Base-by-base conservation (phyloP, 2,113 vertebrate genomes). In the Corvus moneduloides region DNA sequence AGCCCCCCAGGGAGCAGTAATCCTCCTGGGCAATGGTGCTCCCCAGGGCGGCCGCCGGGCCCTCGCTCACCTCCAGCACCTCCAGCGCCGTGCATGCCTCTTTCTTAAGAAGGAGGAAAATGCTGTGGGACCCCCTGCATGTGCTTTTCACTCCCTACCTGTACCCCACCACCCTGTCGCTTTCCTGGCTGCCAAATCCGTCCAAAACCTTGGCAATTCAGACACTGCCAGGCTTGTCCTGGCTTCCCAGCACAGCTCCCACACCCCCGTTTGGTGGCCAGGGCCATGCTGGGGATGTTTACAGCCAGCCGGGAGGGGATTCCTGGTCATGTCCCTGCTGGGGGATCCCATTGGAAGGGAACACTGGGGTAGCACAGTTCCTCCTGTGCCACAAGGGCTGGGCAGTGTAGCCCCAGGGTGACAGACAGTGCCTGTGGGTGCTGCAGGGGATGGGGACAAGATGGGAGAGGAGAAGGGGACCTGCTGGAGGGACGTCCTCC, bases 51-150 rank as follows among this genome's bases (percentile, higher is more conserved):
- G 86, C 33, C 2, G n/a, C 43, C 0, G 26, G 76, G 44, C 35
- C 85, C 63, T 95, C 90, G 0, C 52, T 87, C 37, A 63, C 94
- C 37, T 98, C 98, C 4, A 98, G 97, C 49, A 96, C 96, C 83
- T 91, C 96, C 63, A 98, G 97, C 12, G 76, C 51, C 4, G 82
- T 81, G 13, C 96, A 62, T 58, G 96, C 55, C 54, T 98, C 98
- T 78, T 98, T 98, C 98, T 99, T 83, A 35, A 75, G 68, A 37
- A 51, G 41, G 96, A 84, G 27, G 61, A 49, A 90, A 64, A 74
- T 6, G 48, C 48, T 44, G 12, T 80, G 67, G 51, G 27, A 72
- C 19, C 6, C 11, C 9, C 3, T 8, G 23, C 0, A 0, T 14
- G 46, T 41, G 61, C 32, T 67, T 55, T 44, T 71, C n/a, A 10